Conservation (phyloP, 2,113 vertebrate species). For the Dunckerocampus dactyliophorus region DNA sequence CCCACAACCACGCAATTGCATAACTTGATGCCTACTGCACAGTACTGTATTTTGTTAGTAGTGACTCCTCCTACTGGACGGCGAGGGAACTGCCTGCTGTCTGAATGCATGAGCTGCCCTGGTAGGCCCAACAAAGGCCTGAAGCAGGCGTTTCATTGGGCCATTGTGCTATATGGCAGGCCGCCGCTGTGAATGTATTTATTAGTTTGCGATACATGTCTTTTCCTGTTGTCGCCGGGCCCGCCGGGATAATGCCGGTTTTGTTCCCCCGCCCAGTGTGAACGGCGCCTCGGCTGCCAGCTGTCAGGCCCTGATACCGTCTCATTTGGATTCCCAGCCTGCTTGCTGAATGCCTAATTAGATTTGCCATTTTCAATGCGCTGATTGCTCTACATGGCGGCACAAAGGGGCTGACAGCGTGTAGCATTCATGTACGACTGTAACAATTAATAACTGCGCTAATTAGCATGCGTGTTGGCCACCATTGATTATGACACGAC, state of each 20-base stretch:
- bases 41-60: neutral
- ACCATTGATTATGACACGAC: constrained; percentile 89
- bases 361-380: constrained; percentile 88
- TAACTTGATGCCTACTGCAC: too few relatives aligned
- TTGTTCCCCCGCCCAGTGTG: constrained; percentile 78
- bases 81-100: constrained; percentile 27
- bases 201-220: constrained; percentile 75
- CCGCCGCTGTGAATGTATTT: constrained; percentile 74
- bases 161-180: constrained; percentile 76
- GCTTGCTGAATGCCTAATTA: constrained; percentile 91
- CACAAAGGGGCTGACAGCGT: constrained; percentile 85
- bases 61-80: constrained; percentile 3
- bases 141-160: constrained; percentile 73
- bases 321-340: constrained; percentile 75
- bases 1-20: too few relatives aligned
- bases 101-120: constrained; percentile 68
- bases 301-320: constrained; percentile 77
- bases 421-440: constrained; percentile 89
- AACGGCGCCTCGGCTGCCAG: constrained; percentile 77
- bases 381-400: constrained; percentile 86
- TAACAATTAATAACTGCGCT: constrained; percentile 96
- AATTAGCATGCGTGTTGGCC: constrained; percentile 88
- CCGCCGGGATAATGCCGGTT: constrained; percentile 73
- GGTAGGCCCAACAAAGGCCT: constrained; percentile 75
- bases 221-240: constrained; percentile 73